A percentile compares a stretch with the other conserved stretches of the same genome.
Conservation (phyloP, 2,888 invertebrate genomes). For the Fragum whitleyi region DNA sequence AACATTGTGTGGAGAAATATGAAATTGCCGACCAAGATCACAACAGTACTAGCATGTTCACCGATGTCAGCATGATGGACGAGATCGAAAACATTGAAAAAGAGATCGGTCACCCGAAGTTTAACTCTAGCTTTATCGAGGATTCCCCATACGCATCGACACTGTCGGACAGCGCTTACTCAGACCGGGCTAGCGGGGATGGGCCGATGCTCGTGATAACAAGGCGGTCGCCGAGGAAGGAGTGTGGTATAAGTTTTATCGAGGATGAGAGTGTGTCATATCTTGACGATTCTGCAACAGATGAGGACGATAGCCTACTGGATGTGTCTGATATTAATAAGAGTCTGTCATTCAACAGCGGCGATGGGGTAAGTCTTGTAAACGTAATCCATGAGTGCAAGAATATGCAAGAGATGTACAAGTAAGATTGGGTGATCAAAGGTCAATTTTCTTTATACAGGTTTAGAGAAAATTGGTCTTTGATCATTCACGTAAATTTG, state of each 20-base stretch:
- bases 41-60: conserved; percentile 11
- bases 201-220: conserved; percentile 17
- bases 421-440: too few species aligned
- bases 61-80: conserved; percentile 15
- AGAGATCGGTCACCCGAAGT: conserved; percentile 24
- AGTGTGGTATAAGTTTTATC: conserved; percentile 24
- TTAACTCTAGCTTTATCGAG: conserved; percentile 32
- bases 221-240: conserved; percentile 23
- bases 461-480: too few species aligned
- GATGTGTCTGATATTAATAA: conserved; percentile 35
- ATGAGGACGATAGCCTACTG: conserved; percentile 16
- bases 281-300: not conserved
- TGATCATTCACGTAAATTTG: too few species aligned
- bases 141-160: conserved; percentile 8
- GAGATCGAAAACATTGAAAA: not conserved
- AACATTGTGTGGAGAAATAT: not conserved
- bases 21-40: not conserved
- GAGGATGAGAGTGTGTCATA: not conserved
- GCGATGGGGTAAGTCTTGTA: conserved; percentile 27
- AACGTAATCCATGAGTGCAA: too few species aligned
- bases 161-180: not conserved
- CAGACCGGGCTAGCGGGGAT: conserved; percentile 4
- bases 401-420: not conserved
- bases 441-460: too few species aligned
- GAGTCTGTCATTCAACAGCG: conserved; percentile 21